Conservation (phyloP, 1,140 invertebrate genomes). For the Aphaenogaster floridana region DNA sequence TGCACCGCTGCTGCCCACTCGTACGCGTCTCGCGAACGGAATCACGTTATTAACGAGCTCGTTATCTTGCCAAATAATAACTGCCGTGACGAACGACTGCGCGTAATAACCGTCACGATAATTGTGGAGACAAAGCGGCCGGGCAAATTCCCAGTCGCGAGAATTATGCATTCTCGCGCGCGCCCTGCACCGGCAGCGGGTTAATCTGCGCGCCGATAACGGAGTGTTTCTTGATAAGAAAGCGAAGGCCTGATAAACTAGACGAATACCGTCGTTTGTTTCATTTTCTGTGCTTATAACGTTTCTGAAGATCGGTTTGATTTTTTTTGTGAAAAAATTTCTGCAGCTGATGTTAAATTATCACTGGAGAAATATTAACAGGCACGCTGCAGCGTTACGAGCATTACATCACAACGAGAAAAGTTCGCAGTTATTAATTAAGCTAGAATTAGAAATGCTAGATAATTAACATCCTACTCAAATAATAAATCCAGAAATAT, state of each 20-base stretch:
- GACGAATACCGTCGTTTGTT: neutral
- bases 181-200: neutral
- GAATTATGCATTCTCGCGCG: slow-evolving; percentile 32
- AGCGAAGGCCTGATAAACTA: neutral
- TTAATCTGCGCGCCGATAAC: slow-evolving; percentile 54
- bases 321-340: neutral
- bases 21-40: slow-evolving; percentile 7
- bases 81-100: slow-evolving; percentile 42
- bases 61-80: slow-evolving; percentile 63
- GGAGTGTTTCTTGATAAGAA: slow-evolving; percentile 23
- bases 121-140: slow-evolving; percentile 46
- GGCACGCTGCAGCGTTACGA: neutral
- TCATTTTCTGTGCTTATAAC: neutral
- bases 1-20: slow-evolving; percentile 10
- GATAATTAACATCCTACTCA: neutral
- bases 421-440: neutral
- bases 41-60: slow-evolving; percentile 59
- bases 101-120: slow-evolving; percentile 56
- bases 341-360: neutral
- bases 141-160: slow-evolving; percentile 42
- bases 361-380: neutral
- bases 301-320: neutral
- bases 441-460: neutral
- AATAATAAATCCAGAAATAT: neutral
- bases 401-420: neutral